A percentile compares a stretch with the other conserved stretches of the same genome.
Evolutionary conservation across 2,113 vertebrate species (phyloP).

Genomic region (Ginglymostoma cirratum): DNA sequence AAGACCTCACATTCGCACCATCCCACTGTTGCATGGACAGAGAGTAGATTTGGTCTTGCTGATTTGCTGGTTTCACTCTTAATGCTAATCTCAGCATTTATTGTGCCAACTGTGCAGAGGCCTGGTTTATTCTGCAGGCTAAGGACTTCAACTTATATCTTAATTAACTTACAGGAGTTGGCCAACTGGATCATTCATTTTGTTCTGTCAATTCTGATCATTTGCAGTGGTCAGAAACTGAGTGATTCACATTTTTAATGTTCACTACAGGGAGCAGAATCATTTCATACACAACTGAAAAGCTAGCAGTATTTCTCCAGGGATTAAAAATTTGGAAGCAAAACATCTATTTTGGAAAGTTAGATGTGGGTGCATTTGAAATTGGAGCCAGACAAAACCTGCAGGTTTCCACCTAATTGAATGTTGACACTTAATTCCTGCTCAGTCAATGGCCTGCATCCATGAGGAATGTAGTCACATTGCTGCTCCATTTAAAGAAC

Average conservation of each 20-base stretch:
- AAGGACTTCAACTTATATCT: background rate
- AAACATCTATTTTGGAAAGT: background rate
- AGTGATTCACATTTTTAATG: background rate
- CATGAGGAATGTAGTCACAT: background rate
- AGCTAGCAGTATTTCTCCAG: no score
- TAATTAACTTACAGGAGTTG: background rate
- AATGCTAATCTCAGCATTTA: slow-evolving; percentile 8
- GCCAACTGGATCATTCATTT: background rate
- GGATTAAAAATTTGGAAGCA: background rate
- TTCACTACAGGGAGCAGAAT: background rate
- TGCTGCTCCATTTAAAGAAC: background rate
- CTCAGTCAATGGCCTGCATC: background rate
- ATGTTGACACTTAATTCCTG: background rate
- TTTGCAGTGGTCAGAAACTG: background rate
- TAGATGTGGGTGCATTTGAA: background rate
- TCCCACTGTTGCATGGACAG: background rate
- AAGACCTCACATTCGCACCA: background rate
- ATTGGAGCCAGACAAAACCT: background rate
- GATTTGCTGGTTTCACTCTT: background rate
- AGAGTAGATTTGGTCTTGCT: background rate
- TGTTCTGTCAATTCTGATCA: background rate
- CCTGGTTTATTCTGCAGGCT: background rate
- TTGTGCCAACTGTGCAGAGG: background rate
- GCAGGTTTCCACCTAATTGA: background rate
- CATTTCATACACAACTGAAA: background rate